Percentiles rank a stretch among this genome's conserved stretches.
These are phyloP conservation scores for Chrysolina haemoptera DNA, from an alignment of 2,888 invertebrate genomes.

Conservation along the genomic window DNA sequence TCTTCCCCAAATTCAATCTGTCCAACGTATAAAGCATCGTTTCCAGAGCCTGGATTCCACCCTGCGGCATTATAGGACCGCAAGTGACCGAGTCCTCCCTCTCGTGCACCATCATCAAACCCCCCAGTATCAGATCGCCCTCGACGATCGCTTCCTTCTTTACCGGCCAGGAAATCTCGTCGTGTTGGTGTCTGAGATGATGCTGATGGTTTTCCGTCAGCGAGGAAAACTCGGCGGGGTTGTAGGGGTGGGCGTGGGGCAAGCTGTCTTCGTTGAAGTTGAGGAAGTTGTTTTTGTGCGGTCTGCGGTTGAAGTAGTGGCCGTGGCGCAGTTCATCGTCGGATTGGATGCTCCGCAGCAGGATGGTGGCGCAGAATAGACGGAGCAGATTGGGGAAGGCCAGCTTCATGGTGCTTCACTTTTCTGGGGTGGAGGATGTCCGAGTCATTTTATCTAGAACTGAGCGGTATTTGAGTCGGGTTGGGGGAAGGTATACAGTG, in stretches of 20 bases:
- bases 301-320: slow-evolving; percentile 47
- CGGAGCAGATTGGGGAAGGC: slow-evolving; percentile 40
- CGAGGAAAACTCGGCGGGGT: slow-evolving; percentile 40
- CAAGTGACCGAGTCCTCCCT: slow-evolving; percentile 90
- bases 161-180: slow-evolving; percentile 79
- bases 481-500: not conserved
- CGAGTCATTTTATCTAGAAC: slow-evolving; percentile 30
- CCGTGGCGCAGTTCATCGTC: slow-evolving; percentile 39
- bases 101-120: slow-evolving; percentile 96
- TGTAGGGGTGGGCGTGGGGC: slow-evolving; percentile 36
- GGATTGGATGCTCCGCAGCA: slow-evolving; percentile 34
- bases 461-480: not conserved
- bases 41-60: slow-evolving; percentile 90
- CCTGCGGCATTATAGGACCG: slow-evolving; percentile 95
- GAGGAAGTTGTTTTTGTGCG: slow-evolving; percentile 42
- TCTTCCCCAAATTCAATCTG: slow-evolving; percentile 78
- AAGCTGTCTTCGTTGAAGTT: slow-evolving; percentile 39
- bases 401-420: slow-evolving; percentile 43
- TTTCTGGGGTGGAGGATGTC: not conserved
- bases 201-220: slow-evolving; percentile 48
- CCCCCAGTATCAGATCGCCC: slow-evolving; percentile 91
- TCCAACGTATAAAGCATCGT: slow-evolving; percentile 94
- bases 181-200: slow-evolving; percentile 55
- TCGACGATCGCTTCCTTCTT: slow-evolving; percentile 90
- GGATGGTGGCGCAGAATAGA: slow-evolving; percentile 43